Evolutionary conservation across 2,113 vertebrate species (phyloP).

Genomic region (Vireo altiloquus): DNA sequence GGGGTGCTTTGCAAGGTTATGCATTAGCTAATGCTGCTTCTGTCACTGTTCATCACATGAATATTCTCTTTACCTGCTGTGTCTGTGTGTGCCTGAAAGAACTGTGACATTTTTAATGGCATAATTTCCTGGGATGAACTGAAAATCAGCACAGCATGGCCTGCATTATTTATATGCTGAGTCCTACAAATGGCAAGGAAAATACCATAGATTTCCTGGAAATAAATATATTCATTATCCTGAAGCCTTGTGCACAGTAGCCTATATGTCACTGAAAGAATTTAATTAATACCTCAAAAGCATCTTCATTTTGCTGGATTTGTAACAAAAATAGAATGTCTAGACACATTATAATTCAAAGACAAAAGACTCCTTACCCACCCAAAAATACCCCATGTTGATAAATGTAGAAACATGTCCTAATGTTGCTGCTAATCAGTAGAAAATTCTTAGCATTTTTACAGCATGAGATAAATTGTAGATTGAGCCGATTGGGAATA

Average conservation of each 20-base stretch:
- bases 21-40: not conserved
- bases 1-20: not conserved
- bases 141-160: constrained; percentile 45
- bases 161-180: constrained; percentile 77
- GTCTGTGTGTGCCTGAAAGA: not conserved
- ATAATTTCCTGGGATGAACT: constrained; percentile 63
- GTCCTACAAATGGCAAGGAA: constrained; percentile 47
- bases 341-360: constrained; percentile 7
- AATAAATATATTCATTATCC: constrained; percentile 55
- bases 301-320: not conserved
- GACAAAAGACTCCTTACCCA: constrained; percentile 1
- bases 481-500: not conserved
- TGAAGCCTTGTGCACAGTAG: not conserved
- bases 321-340: not conserved
- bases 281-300: constrained; percentile 22
- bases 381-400: not conserved
- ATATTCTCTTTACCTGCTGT: constrained; percentile 28
- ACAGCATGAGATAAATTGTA: not conserved
- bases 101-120: constrained; percentile 47
- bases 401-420: not conserved
- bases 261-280: not conserved
- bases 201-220: constrained; percentile 63
- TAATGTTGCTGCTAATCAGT: not conserved
- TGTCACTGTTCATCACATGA: constrained; percentile 20
- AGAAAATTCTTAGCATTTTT: constrained; percentile 16